Base-by-base conservation (phyloP, 2,888 invertebrate genomes). In the Lasioglossum figueresi region DNA sequence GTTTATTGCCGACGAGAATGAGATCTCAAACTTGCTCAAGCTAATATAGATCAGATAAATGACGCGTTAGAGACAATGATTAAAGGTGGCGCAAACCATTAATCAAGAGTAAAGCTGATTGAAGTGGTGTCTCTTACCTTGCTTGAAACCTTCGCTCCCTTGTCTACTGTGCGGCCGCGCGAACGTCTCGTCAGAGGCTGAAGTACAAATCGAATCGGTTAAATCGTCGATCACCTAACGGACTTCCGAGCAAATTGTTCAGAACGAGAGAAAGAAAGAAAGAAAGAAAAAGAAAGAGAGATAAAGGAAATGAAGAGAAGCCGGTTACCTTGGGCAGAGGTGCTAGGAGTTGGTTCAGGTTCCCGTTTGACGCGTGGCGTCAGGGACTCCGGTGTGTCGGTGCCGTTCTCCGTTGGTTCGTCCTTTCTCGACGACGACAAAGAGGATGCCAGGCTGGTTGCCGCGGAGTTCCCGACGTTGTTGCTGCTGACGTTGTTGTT, bases 291-390 rank as follows among this genome's bases (percentile, higher is more conserved):
- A 52, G 23, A 52, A 23, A 52, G 48, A 52, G 23, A 52, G 6
- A 23, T 6, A 8, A 34, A 8, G 8, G 34, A 66, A 66, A 31
- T 0, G 16, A 34, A 27, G 19, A 16, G 19, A 34, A 34, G 68
- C 52, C 19, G 68, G 81, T 92, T 82, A 95, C 95, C 95, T 93
- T 95, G 95, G 88, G 94, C 94, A 83, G 95, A 95, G 79, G 95
- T 95, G 86, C 95, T 95, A 83, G 95, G 95, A 68, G 95, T 95
- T 4, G 95, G 95, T 91, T 95, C 95, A 73, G 94, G 95, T 91
- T 95, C 95, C 87, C 95, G 93, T 90, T 95, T 95, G 82, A 95
- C 93, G 88, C 93, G 93, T n/a, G 93, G 91, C 86, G 88, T 72
- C 88, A 89, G 78, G 68, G 93, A 85, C 79, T 93, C 94, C 5